A percentile compares a stretch with the other conserved stretches of the same genome.
Conservation (phyloP, 2,113 vertebrate genomes). For the Mesocricetus auratus region DNA sequence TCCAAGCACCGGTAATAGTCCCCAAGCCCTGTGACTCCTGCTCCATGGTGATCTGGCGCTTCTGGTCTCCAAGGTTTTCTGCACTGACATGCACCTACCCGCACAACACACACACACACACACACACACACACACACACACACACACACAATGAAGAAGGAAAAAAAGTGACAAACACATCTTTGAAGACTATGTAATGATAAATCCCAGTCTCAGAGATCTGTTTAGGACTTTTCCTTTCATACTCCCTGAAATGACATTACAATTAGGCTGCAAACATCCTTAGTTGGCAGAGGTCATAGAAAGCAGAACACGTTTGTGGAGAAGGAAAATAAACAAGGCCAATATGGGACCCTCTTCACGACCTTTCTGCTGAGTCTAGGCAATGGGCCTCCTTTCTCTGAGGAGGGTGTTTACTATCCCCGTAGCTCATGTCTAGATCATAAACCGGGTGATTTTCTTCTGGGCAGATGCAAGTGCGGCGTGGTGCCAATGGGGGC, state of each 20-base stretch:
- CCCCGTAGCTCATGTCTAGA: not conserved
- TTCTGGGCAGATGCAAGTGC: slow-evolving; percentile 1
- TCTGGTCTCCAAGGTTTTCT: too few relatives aligned
- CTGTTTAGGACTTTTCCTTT: not conserved
- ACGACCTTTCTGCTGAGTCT: not conserved
- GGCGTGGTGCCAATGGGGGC: not conserved
- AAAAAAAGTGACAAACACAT: not conserved
- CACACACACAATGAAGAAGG: not conserved
- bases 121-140: not conserved
- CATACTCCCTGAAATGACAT: not conserved
- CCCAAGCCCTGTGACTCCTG: not conserved
- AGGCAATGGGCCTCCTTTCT: not conserved
- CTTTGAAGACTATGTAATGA: not conserved
- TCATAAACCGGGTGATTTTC: not conserved
- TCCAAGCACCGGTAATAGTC: not conserved
- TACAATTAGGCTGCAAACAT: not conserved
- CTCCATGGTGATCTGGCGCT: too few relatives aligned
- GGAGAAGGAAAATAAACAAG: not conserved
- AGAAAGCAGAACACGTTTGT: not conserved
- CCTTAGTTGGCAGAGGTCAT: not conserved
- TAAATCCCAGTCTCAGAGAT: not conserved
- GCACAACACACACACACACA: not conserved
- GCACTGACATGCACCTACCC: not conserved
- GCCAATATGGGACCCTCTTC: not conserved
- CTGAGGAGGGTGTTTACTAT: not conserved